Conservation (phyloP, 2,797 vertebrate species). For the Paratrypauchen microcephalus region DNA sequence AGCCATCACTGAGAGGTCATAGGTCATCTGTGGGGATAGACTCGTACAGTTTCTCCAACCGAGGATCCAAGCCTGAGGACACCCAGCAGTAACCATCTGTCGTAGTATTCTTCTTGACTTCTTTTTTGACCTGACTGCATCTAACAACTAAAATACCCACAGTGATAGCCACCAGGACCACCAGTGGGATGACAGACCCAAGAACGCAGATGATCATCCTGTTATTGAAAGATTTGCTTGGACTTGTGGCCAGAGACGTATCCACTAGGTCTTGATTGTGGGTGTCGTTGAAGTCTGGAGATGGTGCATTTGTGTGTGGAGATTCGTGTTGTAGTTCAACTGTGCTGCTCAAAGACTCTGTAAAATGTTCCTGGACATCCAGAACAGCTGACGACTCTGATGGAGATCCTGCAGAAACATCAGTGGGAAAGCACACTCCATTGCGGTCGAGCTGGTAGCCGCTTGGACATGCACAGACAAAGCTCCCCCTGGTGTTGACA, state of each 20-base stretch:
- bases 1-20: conserved; percentile 39
- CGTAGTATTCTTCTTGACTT: conserved; percentile 61
- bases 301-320: conserved; percentile 31
- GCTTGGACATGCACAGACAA: conserved; percentile 49
- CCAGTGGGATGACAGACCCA: conserved; percentile 65
- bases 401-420: neutral
- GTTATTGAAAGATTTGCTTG: neutral
- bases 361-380: conserved; percentile 8
- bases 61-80: conserved; percentile 70
- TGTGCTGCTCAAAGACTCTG: conserved; percentile 30
- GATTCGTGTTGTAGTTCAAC: conserved; percentile 46
- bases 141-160: conserved; percentile 59
- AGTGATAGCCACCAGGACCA: conserved; percentile 61
- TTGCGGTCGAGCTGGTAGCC: conserved; percentile 37
- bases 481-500: conserved; percentile 66
- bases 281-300: conserved; percentile 16
- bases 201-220: conserved; percentile 67
- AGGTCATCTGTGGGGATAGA: conserved; percentile 66
- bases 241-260: neutral
- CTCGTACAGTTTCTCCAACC: conserved; percentile 67
- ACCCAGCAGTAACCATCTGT: conserved; percentile 81
- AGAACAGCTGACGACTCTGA: neutral
- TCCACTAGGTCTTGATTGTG: conserved; percentile 19
- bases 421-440: conserved; percentile 31
- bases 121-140: conserved; percentile 62